These are phyloP conservation scores for Bombus consobrinus DNA, from an alignment of 1,140 invertebrate genomes.

Conservation along the genomic window DNA sequence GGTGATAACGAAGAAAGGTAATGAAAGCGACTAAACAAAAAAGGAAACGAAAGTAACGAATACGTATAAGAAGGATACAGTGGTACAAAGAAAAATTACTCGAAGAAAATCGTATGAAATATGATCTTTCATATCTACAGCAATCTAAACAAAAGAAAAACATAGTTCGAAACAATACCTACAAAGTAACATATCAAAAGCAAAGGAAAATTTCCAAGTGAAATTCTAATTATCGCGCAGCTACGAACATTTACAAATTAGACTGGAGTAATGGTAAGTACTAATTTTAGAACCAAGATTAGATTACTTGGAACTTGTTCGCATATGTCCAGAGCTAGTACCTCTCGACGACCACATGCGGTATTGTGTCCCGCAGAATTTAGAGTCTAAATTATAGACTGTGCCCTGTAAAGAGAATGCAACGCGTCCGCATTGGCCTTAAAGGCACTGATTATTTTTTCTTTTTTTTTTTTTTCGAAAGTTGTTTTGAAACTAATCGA, in stretches of 20 bases:
- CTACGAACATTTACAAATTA: conserved; percentile 35
- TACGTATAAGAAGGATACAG: conserved; percentile 9
- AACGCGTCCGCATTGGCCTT: conserved; percentile 11
- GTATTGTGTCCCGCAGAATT: conserved; percentile 11
- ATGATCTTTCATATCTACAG: background rate
- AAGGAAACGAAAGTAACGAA: background rate
- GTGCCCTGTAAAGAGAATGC: conserved; percentile 24
- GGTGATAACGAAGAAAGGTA: background rate
- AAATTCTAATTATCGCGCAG: background rate
- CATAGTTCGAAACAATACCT: background rate
- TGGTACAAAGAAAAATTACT: background rate
- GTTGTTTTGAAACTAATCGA: conserved; percentile 42
- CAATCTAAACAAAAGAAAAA: background rate
- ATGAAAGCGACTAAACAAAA: background rate
- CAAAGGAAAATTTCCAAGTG: conserved; percentile 1
- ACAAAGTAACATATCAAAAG: background rate
- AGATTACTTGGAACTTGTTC: background rate
- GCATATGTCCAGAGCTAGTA: background rate
- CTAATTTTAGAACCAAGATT: conserved; percentile 7
- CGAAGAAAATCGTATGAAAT: background rate
- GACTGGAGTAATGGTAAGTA: conserved; percentile 7
- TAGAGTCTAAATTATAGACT: conserved; percentile 1
- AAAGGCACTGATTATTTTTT: conserved; percentile 65
- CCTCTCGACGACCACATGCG: background rate
- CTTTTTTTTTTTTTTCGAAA: conserved; percentile 10